A percentile compares a stretch with the other conserved stretches of the same genome.
Conservation (phyloP, 2,113 vertebrate genomes). For the Chloropsis cyanopogon region DNA sequence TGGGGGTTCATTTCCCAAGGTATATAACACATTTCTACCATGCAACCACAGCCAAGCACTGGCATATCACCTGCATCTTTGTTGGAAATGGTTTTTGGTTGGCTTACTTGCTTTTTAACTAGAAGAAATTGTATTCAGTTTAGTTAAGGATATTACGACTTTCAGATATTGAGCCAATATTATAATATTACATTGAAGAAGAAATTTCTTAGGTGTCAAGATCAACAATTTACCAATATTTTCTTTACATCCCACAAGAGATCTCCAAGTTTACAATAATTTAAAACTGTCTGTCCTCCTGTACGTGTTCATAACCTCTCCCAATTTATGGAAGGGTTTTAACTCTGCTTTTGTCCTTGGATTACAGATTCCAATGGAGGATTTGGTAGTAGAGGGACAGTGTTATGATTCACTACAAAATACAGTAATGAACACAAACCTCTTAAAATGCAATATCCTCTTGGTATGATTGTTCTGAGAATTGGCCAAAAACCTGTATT, state of each 20-base stretch:
- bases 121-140: neutral
- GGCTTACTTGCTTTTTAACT: neutral
- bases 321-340: neutral
- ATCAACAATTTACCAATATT: neutral
- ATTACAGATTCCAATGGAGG: neutral
- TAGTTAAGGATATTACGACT: neutral
- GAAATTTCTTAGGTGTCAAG: neutral
- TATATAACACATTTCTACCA: neutral
- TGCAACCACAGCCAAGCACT: neutral
- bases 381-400: neutral
- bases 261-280: neutral
- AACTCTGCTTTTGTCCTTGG: neutral
- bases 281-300: neutral
- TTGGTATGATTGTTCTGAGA: neutral
- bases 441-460: neutral
- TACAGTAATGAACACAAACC: neutral
- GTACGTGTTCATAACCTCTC: neutral
- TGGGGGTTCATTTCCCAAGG: neutral
- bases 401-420: neutral
- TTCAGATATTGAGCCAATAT: neutral
- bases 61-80: neutral
- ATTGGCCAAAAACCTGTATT: neutral
- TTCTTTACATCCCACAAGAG: neutral
- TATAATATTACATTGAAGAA: neutral
- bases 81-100: neutral